Evolutionary conservation across 2,888 invertebrate genomes (phyloP).

Genomic region (Physocephala rufipes): DNA sequence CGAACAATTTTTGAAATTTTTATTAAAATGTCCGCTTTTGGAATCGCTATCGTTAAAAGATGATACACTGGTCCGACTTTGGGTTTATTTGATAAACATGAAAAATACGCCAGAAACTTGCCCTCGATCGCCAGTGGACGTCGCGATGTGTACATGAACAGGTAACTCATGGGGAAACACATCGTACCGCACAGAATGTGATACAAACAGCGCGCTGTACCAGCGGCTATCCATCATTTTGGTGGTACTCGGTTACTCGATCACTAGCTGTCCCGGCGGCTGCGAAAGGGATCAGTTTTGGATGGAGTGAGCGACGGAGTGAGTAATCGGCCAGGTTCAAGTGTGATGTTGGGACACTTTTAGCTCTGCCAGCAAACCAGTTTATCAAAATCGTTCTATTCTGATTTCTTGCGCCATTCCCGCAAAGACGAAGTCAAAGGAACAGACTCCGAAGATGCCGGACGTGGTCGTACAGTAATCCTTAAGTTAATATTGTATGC

Average conservation of each 20-base stretch:
- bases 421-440: not conserved
- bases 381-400: constrained; percentile 26
- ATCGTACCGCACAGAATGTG: constrained; percentile 24
- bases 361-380: constrained; percentile 12
- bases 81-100: constrained; percentile 44
- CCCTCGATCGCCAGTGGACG: constrained; percentile 2
- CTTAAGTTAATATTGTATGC: too few relatives aligned
- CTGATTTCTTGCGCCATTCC: constrained; percentile 34
- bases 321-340: constrained; percentile 23
- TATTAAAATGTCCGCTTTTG: not conserved
- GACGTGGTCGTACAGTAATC: not conserved
- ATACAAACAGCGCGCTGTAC: constrained; percentile 1
- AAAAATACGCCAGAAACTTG: constrained; percentile 39
- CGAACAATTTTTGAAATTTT: not conserved
- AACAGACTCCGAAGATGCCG: not conserved
- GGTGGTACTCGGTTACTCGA: not conserved
- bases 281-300: constrained; percentile 6
- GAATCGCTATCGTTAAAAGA: constrained; percentile 41
- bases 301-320: constrained; percentile 17
- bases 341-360: constrained; percentile 34
- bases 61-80: constrained; percentile 41
- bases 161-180: constrained; percentile 6
- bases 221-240: constrained; percentile 29
- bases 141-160: constrained; percentile 1
- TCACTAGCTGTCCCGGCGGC: not conserved